Base-by-base conservation (phyloP, 2,797 vertebrate genomes). In the Anableps anableps region DNA sequence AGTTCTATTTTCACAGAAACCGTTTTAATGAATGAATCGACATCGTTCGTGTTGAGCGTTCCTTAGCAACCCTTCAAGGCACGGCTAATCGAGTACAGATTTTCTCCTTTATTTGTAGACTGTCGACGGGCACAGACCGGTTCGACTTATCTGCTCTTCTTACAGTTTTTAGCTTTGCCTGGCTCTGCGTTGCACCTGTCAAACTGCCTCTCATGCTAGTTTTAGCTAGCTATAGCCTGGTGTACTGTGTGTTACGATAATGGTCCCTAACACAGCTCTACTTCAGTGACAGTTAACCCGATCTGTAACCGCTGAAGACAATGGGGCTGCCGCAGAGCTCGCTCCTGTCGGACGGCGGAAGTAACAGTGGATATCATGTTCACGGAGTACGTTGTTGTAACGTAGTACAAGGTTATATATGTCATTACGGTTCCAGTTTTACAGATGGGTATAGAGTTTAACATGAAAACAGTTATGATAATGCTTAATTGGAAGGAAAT, bases 251-350 rank as follows among this genome's bases (percentile, higher is more conserved):
- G 43, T 17, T 6, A 8, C 2, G 78, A 90, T 79, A 72, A 91
- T 91, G 92, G 72, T 82, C 77, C 13, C 29, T 53, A 74, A 79
- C 81, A 48, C 23, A 2, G 38, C 43, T 75, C 78, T 86, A 80
- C 77, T 78, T 87, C 89, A 76, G 84, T 89, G 88, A 88, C 88
- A 79, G 60, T 74, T 9, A 31, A 74, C 50, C 70, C 6, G 74
- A 16, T 34, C 45, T 23, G n/a, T 8, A 29, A 26, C 64, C 2
- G 45, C 11, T 38, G 34, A n/a, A 73, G 62, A 38, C 75, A 0
- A 98, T 97, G 97, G 97, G 97, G 41, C 84, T 97, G 51, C 87
- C 96, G 4, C 95, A 96, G 77, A 97, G 97, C 92, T 93, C 96
- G 47, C 96, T 97, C 88, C 64, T 94, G 29, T 94, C 96, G 14